Evolutionary conservation across 2,797 vertebrate genomes (phyloP), one percentile per base, ranked within the genome.

Genomic region (Simalia tracyae): DNA sequence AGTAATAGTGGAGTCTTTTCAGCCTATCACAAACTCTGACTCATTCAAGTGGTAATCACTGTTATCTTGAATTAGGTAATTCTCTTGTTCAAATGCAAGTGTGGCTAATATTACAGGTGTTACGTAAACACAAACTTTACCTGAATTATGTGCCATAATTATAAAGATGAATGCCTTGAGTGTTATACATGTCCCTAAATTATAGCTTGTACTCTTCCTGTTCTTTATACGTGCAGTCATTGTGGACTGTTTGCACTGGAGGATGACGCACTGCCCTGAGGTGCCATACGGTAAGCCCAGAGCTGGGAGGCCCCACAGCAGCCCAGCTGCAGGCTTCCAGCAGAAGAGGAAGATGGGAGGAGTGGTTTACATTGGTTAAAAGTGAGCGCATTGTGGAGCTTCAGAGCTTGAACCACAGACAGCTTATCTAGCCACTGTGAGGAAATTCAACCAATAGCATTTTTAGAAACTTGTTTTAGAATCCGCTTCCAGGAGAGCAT

Each of bases 101-200:
- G 76, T 57, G 60, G 87, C 60, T 89, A 89, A 66, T 64, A 85
- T 57, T 64, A 59, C 60, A 92, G 86, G 72, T 84, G 91, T 66
- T 92, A 95, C 93, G 87, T 94, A 95, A 96, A 89, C 76, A 59
- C 95, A 92, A 95, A 96, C 28, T 92, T 95, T 94, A 64, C 95
- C 92, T 95, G 92, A 0, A 0, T 93, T 93, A 95, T 96, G 96
- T 95, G 81, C 95, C 92, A 95, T 91, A 28, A 0, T 92, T 95
- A 88, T 93, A 91, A 91, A 76, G 66, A 88, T 95, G 90, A 95
- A 93, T 88, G 81, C 92, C 81, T 46, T 91, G 68, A 56, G 61
- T 56, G n/a, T 88, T 89, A 68, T n/a, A 84, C 63, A 66, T 89
- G 72, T 89, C 87, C 60, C 91, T 89, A 89, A 84, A 92, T 91